A percentile compares a stretch with the other conserved stretches of the same genome.
Evolutionary conservation across 2,888 invertebrate species (phyloP).

Genomic region (Alentia gelatinosa): DNA sequence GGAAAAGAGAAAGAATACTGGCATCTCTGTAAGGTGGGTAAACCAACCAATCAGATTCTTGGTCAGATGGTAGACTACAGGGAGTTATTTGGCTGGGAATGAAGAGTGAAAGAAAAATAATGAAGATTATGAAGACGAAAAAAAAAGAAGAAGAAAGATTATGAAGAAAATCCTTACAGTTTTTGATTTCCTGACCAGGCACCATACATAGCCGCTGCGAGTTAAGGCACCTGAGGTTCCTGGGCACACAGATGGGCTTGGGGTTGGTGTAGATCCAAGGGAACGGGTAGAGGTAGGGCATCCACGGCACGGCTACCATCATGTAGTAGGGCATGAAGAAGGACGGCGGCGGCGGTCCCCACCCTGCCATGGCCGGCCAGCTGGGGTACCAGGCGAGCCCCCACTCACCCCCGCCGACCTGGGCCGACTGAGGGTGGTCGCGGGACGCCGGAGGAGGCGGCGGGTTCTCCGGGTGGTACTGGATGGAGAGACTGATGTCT

Average conservation of each 20-base stretch:
- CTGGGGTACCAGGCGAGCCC: background rate
- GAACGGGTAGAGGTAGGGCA: conserved; percentile 46
- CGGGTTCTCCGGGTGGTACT: conserved; percentile 73
- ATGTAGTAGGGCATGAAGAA: conserved; percentile 54
- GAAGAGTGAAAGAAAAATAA: too few relatives aligned
- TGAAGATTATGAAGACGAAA: too few relatives aligned
- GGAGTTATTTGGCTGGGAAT: too few relatives aligned
- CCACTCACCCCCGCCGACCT: conserved; percentile 15
- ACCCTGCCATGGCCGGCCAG: background rate
- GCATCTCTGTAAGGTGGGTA: too few relatives aligned
- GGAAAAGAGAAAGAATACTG: too few relatives aligned
- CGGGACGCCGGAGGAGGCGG: conserved; percentile 39
- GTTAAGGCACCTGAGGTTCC: conserved; percentile 64
- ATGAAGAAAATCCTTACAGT: conserved; percentile 72
- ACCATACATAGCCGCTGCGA: conserved; percentile 71
- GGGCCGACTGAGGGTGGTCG: background rate
- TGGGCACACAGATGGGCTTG: conserved; percentile 68
- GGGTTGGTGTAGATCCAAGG: conserved; percentile 61
- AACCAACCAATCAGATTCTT: too few relatives aligned
- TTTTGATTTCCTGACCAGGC: conserved; percentile 74
- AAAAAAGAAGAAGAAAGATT: background rate
- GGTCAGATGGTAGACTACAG: too few relatives aligned
- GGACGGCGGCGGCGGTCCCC: conserved; percentile 46
- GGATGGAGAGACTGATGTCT: conserved; percentile 74
- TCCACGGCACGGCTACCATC: conserved; percentile 50